These are phyloP conservation scores for Silurus aristotelis DNA, from an alignment of 2,797 vertebrate species.

Conservation along the genomic window DNA sequence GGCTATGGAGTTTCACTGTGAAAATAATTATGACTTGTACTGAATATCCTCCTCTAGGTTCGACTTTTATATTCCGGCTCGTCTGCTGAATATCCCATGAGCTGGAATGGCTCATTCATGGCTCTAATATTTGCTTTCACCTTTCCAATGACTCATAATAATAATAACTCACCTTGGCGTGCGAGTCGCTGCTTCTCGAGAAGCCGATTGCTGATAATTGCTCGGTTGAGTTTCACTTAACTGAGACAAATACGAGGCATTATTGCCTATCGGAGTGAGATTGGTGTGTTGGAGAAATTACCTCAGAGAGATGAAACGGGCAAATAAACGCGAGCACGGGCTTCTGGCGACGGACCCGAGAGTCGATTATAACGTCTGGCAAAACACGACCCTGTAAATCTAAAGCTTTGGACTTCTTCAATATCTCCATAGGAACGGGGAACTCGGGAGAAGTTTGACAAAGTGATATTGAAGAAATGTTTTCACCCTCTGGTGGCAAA, in stretches of 20 bases:
- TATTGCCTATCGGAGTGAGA: conserved; percentile 55
- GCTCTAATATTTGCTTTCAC: conserved; percentile 12
- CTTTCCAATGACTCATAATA: conserved; percentile 8
- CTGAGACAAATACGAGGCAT: conserved; percentile 49
- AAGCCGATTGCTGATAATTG: conserved; percentile 60
- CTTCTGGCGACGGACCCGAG: not conserved
- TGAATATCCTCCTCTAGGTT: not conserved
- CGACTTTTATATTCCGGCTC: not conserved
- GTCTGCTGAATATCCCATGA: conserved; percentile 27
- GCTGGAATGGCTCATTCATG: conserved; percentile 30
- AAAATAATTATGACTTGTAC: too few relatives aligned
- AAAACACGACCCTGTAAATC: not conserved
- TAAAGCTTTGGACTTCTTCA: conserved; percentile 12
- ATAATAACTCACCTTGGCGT: conserved; percentile 25
- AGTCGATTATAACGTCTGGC: conserved; percentile 4
- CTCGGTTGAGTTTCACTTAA: conserved; percentile 41
- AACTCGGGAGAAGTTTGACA: conserved; percentile 10
- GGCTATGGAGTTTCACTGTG: too few relatives aligned
- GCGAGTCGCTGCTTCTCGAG: conserved; percentile 38
- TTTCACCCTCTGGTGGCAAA: conserved; percentile 3
- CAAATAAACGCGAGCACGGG: conserved; percentile 36
- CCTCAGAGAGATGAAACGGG: conserved; percentile 43
- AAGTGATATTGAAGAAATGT: conserved; percentile 11
- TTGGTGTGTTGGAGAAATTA: conserved; percentile 43
- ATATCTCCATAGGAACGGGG: conserved; percentile 13